phyloP scores from a whole-genome alignment of 2,797 vertebrate genomes.

The Acipenser ruthenus region DNA sequence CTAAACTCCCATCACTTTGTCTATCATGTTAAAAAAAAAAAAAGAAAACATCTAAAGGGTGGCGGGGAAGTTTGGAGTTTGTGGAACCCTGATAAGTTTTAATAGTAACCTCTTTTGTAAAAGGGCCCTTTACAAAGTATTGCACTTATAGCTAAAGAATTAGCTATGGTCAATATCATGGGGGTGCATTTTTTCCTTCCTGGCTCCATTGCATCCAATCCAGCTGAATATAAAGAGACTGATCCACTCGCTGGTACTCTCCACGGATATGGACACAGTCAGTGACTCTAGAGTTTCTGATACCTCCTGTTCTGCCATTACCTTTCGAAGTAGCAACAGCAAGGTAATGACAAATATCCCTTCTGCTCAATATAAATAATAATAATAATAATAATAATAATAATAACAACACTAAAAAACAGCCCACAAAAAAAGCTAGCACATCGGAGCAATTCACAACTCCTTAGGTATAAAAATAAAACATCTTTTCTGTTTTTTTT shows the following conservation, averaged over 20 bases:
- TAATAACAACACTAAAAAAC: constrained; percentile 29
- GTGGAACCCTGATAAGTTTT: constrained; percentile 16
- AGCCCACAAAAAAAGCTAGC: constrained; percentile 57
- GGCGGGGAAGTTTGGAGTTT: constrained; percentile 25
- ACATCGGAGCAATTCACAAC: constrained; percentile 52
- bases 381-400: no score
- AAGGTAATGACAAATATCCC: constrained; percentile 28
- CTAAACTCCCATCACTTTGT: not conserved
- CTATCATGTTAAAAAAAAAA: not conserved
- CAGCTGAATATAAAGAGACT: constrained; percentile 61
- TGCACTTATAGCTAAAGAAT: constrained; percentile 66
- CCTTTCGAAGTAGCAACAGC: constrained; percentile 46
- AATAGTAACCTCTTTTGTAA: constrained; percentile 21
- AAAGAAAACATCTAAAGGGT: not conserved
- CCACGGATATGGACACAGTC: constrained; percentile 39
- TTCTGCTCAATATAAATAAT: constrained; percentile 69
- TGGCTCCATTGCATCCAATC: constrained; percentile 57
- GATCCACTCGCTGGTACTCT: constrained; percentile 47
- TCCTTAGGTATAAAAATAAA: constrained; percentile 75
- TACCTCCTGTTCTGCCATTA: constrained; percentile 41
- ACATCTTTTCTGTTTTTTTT: constrained; percentile 56
- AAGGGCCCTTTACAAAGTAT: constrained; percentile 51
- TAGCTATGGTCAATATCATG: constrained; percentile 48
- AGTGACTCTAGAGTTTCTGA: constrained; percentile 48
- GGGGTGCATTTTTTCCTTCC: constrained; percentile 36